Conservation (phyloP, 2,113 vertebrate genomes). For the Semicossyphus pulcher region DNA sequence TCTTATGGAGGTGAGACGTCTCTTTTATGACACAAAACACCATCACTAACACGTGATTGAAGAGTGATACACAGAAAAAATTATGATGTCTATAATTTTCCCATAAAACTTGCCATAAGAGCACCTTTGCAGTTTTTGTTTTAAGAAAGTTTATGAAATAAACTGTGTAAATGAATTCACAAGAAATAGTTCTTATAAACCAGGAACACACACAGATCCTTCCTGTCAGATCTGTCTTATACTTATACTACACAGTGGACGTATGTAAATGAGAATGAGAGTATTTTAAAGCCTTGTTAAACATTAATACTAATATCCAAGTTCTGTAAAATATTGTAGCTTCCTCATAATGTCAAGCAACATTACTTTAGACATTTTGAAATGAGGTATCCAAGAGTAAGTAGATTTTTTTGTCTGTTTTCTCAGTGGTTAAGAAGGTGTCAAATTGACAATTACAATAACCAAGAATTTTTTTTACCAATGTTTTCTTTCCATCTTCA, state of each 20-base stretch:
- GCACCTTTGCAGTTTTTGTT: no score
- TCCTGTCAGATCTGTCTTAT: background rate
- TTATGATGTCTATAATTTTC: background rate
- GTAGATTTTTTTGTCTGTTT: no score
- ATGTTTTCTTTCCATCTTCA: no score
- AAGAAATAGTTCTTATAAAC: background rate
- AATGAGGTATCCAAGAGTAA: no score
- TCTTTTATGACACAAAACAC: background rate
- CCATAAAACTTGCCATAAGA: background rate
- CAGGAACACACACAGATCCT: background rate
- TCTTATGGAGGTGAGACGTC: constrained; percentile 90
- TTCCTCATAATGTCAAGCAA: background rate
- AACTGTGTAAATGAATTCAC: no score
- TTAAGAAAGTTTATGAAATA: no score
- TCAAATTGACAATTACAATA: no score
- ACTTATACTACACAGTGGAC: background rate
- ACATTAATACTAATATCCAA: background rate
- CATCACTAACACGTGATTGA: background rate
- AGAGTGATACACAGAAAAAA: background rate
- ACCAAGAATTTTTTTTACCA: no score
- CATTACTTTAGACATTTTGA: background rate
- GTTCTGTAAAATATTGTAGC: background rate
- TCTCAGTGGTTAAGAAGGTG: no score
- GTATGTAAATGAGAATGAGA: background rate
- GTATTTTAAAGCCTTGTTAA: constrained; percentile 20